These are phyloP conservation scores for Horisme vitalbata DNA, from an alignment of 2,888 invertebrate genomes.

Conservation along the genomic window DNA sequence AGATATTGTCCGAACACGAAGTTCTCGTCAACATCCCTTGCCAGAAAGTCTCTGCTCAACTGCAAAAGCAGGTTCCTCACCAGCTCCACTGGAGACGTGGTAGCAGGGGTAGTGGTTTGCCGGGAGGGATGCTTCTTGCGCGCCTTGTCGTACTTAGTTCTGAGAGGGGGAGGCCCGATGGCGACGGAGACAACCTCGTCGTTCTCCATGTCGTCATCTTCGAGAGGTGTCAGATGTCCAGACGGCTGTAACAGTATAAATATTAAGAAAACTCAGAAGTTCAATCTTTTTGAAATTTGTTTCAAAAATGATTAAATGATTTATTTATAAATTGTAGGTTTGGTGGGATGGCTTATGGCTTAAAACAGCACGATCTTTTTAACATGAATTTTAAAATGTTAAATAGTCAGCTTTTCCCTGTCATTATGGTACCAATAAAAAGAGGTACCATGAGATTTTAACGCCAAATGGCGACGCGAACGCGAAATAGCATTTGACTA, in stretches of 20 bases:
- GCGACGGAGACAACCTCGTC: constrained; percentile 74
- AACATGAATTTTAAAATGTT: too few species aligned
- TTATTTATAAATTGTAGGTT: too few species aligned
- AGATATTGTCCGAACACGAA: constrained; percentile 76
- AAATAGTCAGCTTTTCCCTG: too few species aligned
- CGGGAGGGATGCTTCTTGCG: constrained; percentile 42
- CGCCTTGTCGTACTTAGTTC: constrained; percentile 62
- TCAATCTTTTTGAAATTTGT: too few species aligned
- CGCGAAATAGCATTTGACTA: too few species aligned
- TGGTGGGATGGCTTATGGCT: too few species aligned
- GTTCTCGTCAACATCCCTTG: constrained; percentile 64
- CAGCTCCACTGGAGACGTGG: constrained; percentile 43
- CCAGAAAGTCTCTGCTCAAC: constrained; percentile 62
- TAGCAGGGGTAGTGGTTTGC: constrained; percentile 16
- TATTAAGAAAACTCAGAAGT: too few species aligned
- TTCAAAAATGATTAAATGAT: too few species aligned
- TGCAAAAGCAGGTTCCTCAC: constrained; percentile 61
- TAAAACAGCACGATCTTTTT: too few species aligned
- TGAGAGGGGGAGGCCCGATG: constrained; percentile 64
- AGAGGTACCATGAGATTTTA: too few species aligned
- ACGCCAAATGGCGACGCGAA: too few species aligned
- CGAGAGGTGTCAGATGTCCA: constrained; percentile 64
- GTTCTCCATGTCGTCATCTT: constrained; percentile 72
- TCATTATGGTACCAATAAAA: too few species aligned
- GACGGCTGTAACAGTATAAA: constrained; percentile 52